Percentiles rank a stretch among this genome's conserved stretches.
Evolutionary conservation across 2,888 invertebrate species (phyloP).

Genomic region (Coleophora deauratella): DNA sequence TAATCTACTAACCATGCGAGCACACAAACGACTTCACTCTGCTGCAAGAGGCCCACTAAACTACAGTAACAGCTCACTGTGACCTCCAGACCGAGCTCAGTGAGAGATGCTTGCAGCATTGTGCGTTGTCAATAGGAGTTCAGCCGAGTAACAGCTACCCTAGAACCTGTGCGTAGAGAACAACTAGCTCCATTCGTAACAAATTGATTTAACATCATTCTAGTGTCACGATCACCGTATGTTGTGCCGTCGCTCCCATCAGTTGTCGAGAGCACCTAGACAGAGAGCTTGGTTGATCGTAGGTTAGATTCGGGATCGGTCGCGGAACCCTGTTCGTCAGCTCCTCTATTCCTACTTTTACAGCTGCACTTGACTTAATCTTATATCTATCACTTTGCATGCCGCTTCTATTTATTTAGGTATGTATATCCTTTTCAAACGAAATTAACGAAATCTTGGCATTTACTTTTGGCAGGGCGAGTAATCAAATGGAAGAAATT

Average conservation of each 20-base stretch:
- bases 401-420: conserved; percentile 62
- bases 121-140: conserved; percentile 61
- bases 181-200: conserved; percentile 63
- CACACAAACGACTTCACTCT: conserved; percentile 67
- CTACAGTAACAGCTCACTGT: conserved; percentile 1
- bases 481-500: conserved; percentile 10
- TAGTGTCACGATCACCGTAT: conserved; percentile 63
- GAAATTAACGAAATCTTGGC: conserved; percentile 34
- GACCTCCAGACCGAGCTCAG: background rate
- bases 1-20: conserved; percentile 70
- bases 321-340: conserved; percentile 52
- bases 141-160: conserved; percentile 68
- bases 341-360: conserved; percentile 56
- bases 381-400: conserved; percentile 67
- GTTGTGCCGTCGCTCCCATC: conserved; percentile 61
- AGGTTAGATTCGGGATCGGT: conserved; percentile 63
- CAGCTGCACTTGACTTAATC: conserved; percentile 59
- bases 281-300: conserved; percentile 66
- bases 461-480: conserved; percentile 1
- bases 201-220: conserved; percentile 60
- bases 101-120: conserved; percentile 51
- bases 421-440: conserved; percentile 39
- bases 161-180: conserved; percentile 63
- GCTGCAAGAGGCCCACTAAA: conserved; percentile 47
- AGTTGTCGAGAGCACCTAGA: conserved; percentile 61